Evolutionary conservation across 2,113 vertebrate genomes (phyloP).

Genomic region (Blennius ocellaris): DNA sequence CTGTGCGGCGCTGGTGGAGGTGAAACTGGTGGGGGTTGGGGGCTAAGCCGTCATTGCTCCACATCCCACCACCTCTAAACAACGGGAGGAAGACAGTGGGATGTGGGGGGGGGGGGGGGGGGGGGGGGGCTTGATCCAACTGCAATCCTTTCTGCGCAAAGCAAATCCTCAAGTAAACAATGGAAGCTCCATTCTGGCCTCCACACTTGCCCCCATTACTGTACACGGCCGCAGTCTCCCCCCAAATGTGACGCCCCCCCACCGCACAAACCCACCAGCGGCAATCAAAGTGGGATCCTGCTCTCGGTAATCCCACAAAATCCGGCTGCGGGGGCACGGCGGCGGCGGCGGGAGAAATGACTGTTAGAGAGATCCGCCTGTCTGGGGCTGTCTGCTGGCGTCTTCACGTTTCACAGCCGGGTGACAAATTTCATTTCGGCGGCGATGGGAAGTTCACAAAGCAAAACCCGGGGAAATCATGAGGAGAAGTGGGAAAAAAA

Average conservation of each 20-base stretch:
- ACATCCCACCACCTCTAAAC: constrained; percentile 62
- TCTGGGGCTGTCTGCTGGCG: too few species aligned
- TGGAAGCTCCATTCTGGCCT: constrained; percentile 33
- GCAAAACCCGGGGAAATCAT: too few species aligned
- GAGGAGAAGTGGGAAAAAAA: too few species aligned
- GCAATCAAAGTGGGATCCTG: background rate
- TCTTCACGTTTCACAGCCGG: too few species aligned
- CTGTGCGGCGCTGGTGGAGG: constrained; percentile 10
- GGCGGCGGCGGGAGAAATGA: too few species aligned
- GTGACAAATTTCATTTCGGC: too few species aligned
- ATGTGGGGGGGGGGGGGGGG: constrained; percentile 1
- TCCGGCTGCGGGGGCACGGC: background rate
- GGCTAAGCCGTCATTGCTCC: constrained; percentile 77
- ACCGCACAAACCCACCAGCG: too few species aligned
- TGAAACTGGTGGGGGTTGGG: constrained; percentile 5
- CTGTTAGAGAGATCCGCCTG: too few species aligned
- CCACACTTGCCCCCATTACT: constrained; percentile 4
- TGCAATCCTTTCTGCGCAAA: constrained; percentile 55
- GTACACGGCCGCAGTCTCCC: background rate
- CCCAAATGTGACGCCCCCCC: background rate
- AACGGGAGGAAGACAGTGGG: constrained; percentile 10
- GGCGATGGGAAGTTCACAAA: too few species aligned
- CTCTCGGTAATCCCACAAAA: constrained; percentile 52
- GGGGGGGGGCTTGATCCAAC: constrained; percentile 53
- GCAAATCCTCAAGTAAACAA: constrained; percentile 69